Base-by-base conservation (phyloP, 2,888 invertebrate genomes). In the Luperina testacea region DNA sequence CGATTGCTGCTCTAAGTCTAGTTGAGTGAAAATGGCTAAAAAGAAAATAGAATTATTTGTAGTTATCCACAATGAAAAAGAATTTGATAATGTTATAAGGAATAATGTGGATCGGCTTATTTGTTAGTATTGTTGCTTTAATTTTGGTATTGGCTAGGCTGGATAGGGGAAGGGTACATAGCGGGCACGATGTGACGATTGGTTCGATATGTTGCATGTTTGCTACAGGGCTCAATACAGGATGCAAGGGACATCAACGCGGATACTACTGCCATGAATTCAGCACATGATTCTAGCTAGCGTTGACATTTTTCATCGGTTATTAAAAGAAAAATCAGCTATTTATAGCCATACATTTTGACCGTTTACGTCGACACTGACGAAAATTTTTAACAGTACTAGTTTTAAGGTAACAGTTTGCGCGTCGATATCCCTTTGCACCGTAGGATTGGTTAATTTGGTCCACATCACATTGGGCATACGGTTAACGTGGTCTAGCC, bases 31-130 rank as follows among this genome's bases (percentile, higher is more conserved):
- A 85, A 95, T 95, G 93, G 93, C 92, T 69, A 92, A 90, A 84
- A 89, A 88, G 83, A 93, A 92, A 91, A 85, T 94, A 13, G 94
- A 96, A 83, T 81, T 96, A 84, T 96, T 95, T 83, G 72, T 92
- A 53, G 92, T 96, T 53, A 92, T 96, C n/a, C 86, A 92, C 48
- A 93, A 90, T 67, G 94, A 95, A 87, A 94, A 91, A 68, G 95
- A 96, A 71, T 95, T 96, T 73, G 90, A 94, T n/a, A 79, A 87
- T 53, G 84, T 93, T 1, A 78, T 96, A 4, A 88, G 86, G n/a
- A 89, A 80, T 70, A 90, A 93, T 85, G 73, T 81, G 13, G 87
- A 94, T 61, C 88, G 85, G 71, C 89, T 96, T 27, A 94, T 96
- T 86, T 96, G 96, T 96, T 88, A 96, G 96, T 94, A 75, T 0